A percentile compares a stretch with the other conserved stretches of the same genome.
Conservation (phyloP, 2,888 invertebrate species). For the Aleiodes alternator region DNA sequence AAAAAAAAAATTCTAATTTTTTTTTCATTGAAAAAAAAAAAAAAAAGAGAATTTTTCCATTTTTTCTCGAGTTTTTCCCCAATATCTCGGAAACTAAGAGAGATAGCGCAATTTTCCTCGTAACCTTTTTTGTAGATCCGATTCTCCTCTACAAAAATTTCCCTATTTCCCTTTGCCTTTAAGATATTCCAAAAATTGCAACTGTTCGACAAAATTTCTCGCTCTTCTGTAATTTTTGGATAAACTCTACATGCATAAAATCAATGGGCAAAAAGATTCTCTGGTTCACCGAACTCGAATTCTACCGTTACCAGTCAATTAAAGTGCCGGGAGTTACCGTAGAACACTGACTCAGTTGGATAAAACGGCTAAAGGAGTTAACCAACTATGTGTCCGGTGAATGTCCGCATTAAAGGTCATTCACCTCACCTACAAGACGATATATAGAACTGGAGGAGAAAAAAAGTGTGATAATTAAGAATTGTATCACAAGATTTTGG, state of each 20-base stretch:
- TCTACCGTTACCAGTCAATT: conserved; percentile 66
- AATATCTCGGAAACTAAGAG: no score
- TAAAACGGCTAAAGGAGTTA: conserved; percentile 51
- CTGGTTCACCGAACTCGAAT: conserved; percentile 54
- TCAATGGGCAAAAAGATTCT: conserved; percentile 8
- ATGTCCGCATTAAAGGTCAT: conserved; percentile 71
- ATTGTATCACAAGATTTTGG: neutral
- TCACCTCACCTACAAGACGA: conserved; percentile 59
- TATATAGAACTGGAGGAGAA: conserved; percentile 44
- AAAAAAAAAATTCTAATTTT: no score
- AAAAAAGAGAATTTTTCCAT: no score
- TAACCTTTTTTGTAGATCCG: no score
- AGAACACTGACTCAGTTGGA: conserved; percentile 57
- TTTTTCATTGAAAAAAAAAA: no score
- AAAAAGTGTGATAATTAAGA: neutral
- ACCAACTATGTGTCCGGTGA: conserved; percentile 65
- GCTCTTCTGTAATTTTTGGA: neutral
- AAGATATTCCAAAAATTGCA: no score
- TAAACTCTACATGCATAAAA: no score
- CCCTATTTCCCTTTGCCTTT: no score
- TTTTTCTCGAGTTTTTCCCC: no score
- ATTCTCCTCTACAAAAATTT: no score
- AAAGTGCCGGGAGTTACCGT: conserved; percentile 59
- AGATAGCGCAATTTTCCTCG: no score
- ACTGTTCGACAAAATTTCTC: neutral